Base-by-base conservation (phyloP, 2,113 vertebrate genomes). In the Notothenia coriiceps region DNA sequence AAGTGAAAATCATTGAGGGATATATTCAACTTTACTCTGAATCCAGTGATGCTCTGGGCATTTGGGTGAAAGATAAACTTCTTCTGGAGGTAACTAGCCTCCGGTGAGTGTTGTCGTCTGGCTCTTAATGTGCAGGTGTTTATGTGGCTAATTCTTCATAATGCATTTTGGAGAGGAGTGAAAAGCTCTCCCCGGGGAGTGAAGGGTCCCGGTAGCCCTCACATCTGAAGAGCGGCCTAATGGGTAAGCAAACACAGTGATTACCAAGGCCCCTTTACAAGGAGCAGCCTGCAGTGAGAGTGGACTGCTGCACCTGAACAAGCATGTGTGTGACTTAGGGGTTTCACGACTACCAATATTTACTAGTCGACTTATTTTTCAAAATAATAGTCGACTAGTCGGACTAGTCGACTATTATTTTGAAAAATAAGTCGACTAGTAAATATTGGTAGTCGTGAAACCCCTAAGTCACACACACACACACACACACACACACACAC, bases 161-260 rank as follows among this genome's bases (percentile, higher is more conserved):
- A 90, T 81, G 64, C 77, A 54, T 70, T 74, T 84, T 84, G 84
- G 87, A 86, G 77, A 82, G 86, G 69, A 88, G 79, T 90, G 87
- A 91, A 91, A 92, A 89, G 59, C 71, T 83, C 80, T 91, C 92
- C 92, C 92, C 65, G 11, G 92, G 92, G 92, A 94, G 63, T n/a
- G 69, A 84, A 86, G 9, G 79, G 88, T 87, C 83, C 82, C 80
- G 81, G 84, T 80, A 86, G 84, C 87, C 79, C 90, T 92, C 86
- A 92, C 87, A 94, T 94, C 90, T 93, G 83, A 95, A 92, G 90
- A 88, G 91, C 69, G 35, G 85, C 46, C 85, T 95, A 95, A 95
- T 95, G 89, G 93, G 83, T 92, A 86, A 90, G 94, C 93, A 95
- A 95, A 95, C 93, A 95, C 29, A 40, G 81, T 90, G 86, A 93